These are phyloP conservation scores for Phrynocephalus guinanensis DNA, from an alignment of 2,797 vertebrate genomes.

Conservation along the genomic window DNA sequence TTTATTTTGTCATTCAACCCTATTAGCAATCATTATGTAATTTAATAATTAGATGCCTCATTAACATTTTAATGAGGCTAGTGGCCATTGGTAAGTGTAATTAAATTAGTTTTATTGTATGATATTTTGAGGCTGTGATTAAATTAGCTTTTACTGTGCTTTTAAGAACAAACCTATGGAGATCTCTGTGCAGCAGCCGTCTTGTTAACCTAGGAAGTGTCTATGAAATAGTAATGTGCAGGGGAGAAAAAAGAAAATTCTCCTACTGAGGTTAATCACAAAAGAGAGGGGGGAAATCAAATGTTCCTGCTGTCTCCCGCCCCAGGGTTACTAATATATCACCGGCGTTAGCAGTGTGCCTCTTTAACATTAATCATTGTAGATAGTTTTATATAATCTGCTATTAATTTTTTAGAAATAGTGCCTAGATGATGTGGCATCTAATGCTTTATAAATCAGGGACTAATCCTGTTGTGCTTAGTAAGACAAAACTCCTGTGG, in stretches of 20 bases:
- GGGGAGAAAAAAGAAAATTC: constrained; percentile 55
- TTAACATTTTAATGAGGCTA: constrained; percentile 88
- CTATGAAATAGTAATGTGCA: constrained; percentile 67
- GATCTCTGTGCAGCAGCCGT: constrained; percentile 67
- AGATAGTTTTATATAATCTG: constrained; percentile 51
- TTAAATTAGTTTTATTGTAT: constrained; percentile 85
- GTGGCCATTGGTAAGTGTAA: constrained; percentile 81
- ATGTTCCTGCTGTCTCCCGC: constrained; percentile 40
- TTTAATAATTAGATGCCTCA: constrained; percentile 88
- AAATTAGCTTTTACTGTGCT: constrained; percentile 81
- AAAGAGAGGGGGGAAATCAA: constrained; percentile 62
- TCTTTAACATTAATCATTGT: constrained; percentile 53
- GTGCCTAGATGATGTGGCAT: constrained; percentile 33
- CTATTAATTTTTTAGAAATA: constrained; percentile 61
- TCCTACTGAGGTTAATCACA: constrained; percentile 60
- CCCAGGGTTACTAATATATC: constrained; percentile 52
- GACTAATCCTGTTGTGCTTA: constrained; percentile 53
- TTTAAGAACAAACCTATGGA: constrained; percentile 79
- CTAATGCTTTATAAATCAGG: constrained; percentile 58
- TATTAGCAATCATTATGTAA: constrained; percentile 83
- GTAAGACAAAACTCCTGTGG: constrained; percentile 59
- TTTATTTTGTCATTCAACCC: constrained; percentile 85
- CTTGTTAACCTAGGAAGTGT: constrained; percentile 73
- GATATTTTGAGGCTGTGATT: constrained; percentile 83
- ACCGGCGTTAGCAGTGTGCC: constrained; percentile 30